phyloP scores from a whole-genome alignment of 1,140 invertebrate species.

The Diabrotica undecimpunctata region DNA sequence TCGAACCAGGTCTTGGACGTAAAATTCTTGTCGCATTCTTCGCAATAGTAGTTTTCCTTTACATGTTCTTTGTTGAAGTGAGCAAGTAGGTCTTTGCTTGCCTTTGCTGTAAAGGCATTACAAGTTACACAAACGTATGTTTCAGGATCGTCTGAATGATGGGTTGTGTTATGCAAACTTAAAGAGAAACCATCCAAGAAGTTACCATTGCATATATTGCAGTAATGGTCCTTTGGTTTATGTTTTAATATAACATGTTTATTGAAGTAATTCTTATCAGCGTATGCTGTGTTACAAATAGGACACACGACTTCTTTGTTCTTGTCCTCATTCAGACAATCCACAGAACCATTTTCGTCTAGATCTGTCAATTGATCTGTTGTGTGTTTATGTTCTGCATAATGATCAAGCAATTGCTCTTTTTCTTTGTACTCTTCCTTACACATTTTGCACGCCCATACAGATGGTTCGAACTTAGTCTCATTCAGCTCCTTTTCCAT shows the following conservation, averaged over 20 bases:
- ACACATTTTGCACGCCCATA: background rate
- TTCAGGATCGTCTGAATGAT: background rate
- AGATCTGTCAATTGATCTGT: constrained; percentile 24
- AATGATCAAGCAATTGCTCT: background rate
- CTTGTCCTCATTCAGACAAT: constrained; percentile 28
- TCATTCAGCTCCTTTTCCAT: background rate
- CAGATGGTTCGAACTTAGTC: constrained; percentile 16
- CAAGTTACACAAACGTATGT: background rate
- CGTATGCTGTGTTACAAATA: constrained; percentile 46
- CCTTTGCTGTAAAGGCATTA: background rate
- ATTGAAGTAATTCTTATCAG: constrained; percentile 25
- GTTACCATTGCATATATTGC: background rate
- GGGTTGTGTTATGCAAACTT: background rate
- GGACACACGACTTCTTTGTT: constrained; percentile 43
- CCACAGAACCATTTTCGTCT: background rate
- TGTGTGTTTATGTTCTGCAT: background rate
- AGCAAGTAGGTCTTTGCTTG: background rate
- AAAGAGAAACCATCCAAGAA: background rate
- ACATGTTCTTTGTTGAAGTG: background rate
- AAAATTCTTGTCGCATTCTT: background rate
- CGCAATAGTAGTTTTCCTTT: background rate
- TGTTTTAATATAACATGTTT: constrained; percentile 30
- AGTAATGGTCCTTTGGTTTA: constrained; percentile 10
- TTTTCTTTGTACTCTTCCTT: background rate
- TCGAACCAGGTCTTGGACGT: background rate